Evolutionary conservation across 2,113 vertebrate genomes (phyloP), one percentile per base, ranked within the genome.

Genomic region (Chloebia gouldiae): DNA sequence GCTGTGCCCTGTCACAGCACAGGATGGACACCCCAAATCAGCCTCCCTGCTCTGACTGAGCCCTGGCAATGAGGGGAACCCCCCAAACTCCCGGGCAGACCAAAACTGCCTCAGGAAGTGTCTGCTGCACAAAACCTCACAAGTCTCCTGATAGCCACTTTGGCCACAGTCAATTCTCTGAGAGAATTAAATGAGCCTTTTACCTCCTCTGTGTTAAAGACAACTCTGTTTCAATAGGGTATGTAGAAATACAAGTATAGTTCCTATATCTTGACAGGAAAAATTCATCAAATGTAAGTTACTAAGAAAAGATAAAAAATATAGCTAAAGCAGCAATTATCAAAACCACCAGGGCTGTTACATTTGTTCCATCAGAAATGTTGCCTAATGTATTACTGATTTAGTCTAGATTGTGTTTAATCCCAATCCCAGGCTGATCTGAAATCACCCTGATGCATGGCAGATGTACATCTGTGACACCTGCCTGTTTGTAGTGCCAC

Each of bases 271-370:
- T 33, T 54, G 12, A n/a, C 35, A n/a, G n/a, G 8, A 64, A 86
- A 69, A 83, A 24, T 0, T 71, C 3, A 64, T 45, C 27, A 76
- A 24, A 75, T 35, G 2, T 4, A 50, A 59, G 3, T 42, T 66
- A 4, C 20, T n/a, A 59, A 2, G 42, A 73, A 73, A 27, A 68
- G 17, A 44, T 4, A 15, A 47, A 72, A 44, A 9, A 23, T 49
- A 66, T 11, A 40, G 9, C 17, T 37, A 66, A 3, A 75, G 21
- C 6, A 44, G 30, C 47, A 27, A 45, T 50, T 66, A 19, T 12
- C 45, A 35, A 47, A 91, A 40, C 0, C 22, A 39, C 0, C 0
- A 0, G 3, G 51, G 23, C n/a, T 71, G n/a, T 42, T 54, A 7
- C 1, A 39, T 37, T 82, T 42, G 24, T 44, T 92, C 53, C 51